Conservation (phyloP, 2,113 vertebrate species). For the Arenaria interpres region DNA sequence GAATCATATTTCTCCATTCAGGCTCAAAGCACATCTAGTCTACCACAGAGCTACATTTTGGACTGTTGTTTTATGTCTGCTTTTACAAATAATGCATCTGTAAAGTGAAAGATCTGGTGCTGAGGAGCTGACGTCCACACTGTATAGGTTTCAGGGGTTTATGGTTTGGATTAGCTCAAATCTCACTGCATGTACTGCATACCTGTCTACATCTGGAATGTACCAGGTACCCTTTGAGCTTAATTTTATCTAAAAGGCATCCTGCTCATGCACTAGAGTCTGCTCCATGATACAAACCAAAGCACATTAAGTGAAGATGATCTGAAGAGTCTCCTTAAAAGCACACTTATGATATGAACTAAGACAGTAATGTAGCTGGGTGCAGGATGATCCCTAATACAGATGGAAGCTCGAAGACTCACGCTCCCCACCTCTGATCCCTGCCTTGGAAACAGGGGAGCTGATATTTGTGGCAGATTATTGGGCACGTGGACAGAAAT, state of each 20-base stretch:
- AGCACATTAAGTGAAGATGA: neutral
- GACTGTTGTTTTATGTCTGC: neutral
- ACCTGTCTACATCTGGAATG: neutral
- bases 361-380: neutral
- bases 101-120: neutral
- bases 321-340: neutral
- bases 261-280: neutral
- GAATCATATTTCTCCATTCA: neutral
- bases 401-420: neutral
- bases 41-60: neutral
- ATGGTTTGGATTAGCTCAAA: neutral
- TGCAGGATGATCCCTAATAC: neutral
- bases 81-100: neutral
- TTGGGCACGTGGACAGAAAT: neutral
- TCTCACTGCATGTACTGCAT: neutral
- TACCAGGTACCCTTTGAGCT: neutral
- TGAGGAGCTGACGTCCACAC: neutral
- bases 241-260: neutral
- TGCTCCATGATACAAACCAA: neutral
- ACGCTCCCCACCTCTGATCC: rapidly evolving
- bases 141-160: neutral
- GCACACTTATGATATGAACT: neutral
- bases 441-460: neutral
- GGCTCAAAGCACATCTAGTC: neutral
- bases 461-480: neutral